These are phyloP conservation scores for Antechinus stuartii DNA, from an alignment of 2,113 vertebrate genomes.

Conservation along the genomic window DNA sequence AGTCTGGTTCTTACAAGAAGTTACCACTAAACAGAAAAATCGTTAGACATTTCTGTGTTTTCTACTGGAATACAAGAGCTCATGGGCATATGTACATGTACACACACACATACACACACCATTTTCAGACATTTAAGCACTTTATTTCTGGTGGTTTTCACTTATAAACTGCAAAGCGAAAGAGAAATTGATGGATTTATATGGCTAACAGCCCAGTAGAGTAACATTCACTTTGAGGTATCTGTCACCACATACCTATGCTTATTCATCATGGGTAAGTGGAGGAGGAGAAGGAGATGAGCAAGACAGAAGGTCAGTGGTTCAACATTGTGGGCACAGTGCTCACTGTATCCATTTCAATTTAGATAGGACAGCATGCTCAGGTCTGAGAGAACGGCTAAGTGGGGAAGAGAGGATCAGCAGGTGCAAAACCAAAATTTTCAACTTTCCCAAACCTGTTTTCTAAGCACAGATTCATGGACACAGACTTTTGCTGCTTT, in stretches of 20 bases:
- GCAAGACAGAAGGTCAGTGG: constrained; percentile 31
- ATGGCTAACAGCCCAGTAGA: constrained; percentile 33
- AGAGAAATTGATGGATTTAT: constrained; percentile 29
- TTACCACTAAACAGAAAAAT: background rate
- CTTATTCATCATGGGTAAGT: constrained; percentile 50
- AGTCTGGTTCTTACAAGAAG: constrained; percentile 33
- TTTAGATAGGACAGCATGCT: background rate
- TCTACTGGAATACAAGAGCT: background rate
- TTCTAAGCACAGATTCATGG: background rate
- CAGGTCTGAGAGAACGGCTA: background rate
- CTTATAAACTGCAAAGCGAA: constrained; percentile 26
- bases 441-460: no score
- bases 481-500: accelerated
- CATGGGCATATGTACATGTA: no score
- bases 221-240: background rate
- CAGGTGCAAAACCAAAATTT: background rate
- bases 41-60: background rate
- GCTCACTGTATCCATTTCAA: constrained; percentile 16
- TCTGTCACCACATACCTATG: background rate
- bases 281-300: constrained; percentile 9
- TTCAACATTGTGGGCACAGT: constrained; percentile 18
- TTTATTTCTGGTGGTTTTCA: constrained; percentile 42
- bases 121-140: constrained; percentile 17
- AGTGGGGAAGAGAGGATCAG: background rate
- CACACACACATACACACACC: background rate